Conservation (phyloP, 2,797 vertebrate species). For the Numenius phaeopus region DNA sequence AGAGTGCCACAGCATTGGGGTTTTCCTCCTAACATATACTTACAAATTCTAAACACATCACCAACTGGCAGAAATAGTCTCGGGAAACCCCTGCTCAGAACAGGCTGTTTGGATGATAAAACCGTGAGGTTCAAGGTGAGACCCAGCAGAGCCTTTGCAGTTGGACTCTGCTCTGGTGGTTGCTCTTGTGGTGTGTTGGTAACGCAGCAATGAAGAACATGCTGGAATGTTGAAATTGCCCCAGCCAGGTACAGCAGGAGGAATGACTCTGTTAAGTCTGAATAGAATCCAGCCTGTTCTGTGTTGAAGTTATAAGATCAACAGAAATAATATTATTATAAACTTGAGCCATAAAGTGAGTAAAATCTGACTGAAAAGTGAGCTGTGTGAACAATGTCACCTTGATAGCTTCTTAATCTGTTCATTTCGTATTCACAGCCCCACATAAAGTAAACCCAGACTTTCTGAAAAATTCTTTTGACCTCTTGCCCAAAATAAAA, state of each 20-base stretch:
- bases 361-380: background rate
- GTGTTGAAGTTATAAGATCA: background rate
- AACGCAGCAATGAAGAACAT: fast-evolving
- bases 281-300: background rate
- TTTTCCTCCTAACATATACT: background rate
- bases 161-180: background rate
- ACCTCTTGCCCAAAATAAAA: slow-evolving; percentile 5
- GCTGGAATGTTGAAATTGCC: background rate
- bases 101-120: background rate
- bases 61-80: background rate
- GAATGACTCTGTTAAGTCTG: background rate
- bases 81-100: background rate
- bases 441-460: background rate
- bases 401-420: slow-evolving; percentile 14
- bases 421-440: background rate
- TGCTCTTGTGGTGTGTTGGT: background rate
- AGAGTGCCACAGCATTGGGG: background rate
- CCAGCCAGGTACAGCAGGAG: background rate
- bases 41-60: background rate
- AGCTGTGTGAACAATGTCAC: slow-evolving; percentile 7
- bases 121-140: background rate
- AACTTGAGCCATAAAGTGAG: background rate
- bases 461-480: background rate
- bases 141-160: background rate
- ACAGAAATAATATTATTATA: slow-evolving; percentile 15